Evolutionary conservation across 2,797 vertebrate genomes (phyloP).

Genomic region (Urophycis tenuis): DNA sequence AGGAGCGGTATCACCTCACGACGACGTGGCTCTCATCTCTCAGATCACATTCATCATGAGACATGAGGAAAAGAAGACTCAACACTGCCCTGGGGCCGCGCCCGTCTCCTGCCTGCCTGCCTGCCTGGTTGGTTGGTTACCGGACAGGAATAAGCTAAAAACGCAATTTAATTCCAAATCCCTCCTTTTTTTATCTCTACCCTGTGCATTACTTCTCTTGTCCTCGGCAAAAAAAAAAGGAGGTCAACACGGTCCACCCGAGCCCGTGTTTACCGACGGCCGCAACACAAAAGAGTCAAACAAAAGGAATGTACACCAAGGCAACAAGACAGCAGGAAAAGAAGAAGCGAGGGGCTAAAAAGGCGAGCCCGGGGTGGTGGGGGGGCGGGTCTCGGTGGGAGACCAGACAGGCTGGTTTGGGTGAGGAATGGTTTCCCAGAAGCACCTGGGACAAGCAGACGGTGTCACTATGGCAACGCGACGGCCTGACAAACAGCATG

Average conservation of each 20-base stretch:
- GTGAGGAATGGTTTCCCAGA: conserved; percentile 65
- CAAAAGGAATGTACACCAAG: not conserved
- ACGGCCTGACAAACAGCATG: conserved; percentile 68
- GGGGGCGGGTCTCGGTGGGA: conserved; percentile 49
- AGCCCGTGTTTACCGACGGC: conserved; percentile 36
- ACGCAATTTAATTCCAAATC: not conserved
- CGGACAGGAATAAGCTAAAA: not conserved
- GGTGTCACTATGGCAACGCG: conserved; percentile 60
- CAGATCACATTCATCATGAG: not conserved
- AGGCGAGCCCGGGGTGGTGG: conserved; percentile 32
- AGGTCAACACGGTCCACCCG: conserved; percentile 27
- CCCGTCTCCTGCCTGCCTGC: not conserved
- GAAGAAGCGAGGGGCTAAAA: conserved; percentile 29
- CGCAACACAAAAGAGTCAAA: not conserved
- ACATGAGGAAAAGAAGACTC: not conserved
- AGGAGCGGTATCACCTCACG: not conserved
- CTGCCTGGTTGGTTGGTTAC: not conserved
- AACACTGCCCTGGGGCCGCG: not conserved
- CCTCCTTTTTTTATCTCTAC: not conserved
- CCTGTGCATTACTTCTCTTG: conserved; percentile 18
- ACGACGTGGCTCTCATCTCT: not conserved
- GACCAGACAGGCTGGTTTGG: conserved; percentile 55
- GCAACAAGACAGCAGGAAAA: conserved; percentile 17
- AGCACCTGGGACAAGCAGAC: conserved; percentile 69
- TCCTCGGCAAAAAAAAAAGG: conserved; percentile 25